Base-by-base conservation (phyloP, 2,888 invertebrate genomes). In the Lampropteryx suffumata region DNA sequence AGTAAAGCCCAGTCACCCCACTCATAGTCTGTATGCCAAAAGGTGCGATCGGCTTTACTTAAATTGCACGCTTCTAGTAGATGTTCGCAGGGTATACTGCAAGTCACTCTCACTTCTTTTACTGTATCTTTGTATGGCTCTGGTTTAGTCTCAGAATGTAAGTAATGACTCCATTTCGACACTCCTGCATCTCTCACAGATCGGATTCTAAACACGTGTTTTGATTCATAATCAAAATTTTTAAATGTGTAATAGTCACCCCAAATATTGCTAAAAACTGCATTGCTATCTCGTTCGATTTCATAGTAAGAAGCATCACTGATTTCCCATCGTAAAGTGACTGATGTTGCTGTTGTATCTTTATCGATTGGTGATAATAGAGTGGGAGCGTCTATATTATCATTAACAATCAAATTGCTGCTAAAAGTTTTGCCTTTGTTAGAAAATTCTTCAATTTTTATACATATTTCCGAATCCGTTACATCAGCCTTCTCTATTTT, bases 161-260 rank as follows among this genome's bases (percentile, higher is more conserved):
- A 55, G 36, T 45, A 58, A 21, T 79, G 64, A 65, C 83, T 84
- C 88, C 88, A 89, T 56, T 76, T 64, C 0, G 88, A 85, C n/a
- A 76, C 67, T 2, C 69, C 72, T 12, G 65, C 55, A 1, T 59
- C 56, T 24, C 61, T 70, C 10, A 70, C 76, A 1, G 82, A 73
- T 33, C 88, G 65, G 32, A 88, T 74, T 56, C 75, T 77, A 55
- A 85, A 87, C 2, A 40, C 45, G 61, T 87, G 76, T 34, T 73
- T 69, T 0, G 78, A 70, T 30, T 69, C 61, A 37, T 55, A 65
- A 43, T 65, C 59, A 24, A 84, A 73, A 46, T 65, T 71, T 5
- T 75, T 65, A 54, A 88, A 84, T 13, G 55, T 73, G 35, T 74
- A 77, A 28, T 55, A 55, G 7, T 55, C 61, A 10, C 56, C 68